Conservation (phyloP, 2,797 vertebrate genomes). For the Tokudaia muenninki region DNA sequence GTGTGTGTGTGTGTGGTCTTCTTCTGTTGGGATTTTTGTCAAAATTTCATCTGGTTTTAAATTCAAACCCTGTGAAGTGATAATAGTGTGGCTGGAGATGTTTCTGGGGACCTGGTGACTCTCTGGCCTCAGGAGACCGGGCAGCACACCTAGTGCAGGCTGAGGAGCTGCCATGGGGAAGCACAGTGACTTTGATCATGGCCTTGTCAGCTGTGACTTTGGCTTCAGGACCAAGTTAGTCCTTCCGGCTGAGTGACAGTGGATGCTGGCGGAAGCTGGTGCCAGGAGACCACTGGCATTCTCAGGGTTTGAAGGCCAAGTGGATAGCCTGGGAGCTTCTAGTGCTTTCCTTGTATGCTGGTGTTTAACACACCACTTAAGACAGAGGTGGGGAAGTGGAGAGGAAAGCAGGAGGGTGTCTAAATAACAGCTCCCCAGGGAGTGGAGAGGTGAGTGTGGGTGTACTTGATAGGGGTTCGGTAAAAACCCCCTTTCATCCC, state of each 20-base stretch:
- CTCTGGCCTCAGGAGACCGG: not conserved
- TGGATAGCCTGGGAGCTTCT: not conserved
- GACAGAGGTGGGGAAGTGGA: not conserved
- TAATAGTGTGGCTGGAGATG: not conserved
- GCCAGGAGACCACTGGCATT: not conserved
- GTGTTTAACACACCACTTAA: not conserved
- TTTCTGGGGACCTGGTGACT: not conserved
- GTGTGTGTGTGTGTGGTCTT: fast-evolving
- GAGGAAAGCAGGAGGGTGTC: not conserved
- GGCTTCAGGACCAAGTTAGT: not conserved
- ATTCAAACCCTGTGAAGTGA: not conserved
- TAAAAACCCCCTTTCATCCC: slow-evolving; percentile 70
- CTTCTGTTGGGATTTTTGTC: not conserved
- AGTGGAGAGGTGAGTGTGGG: not conserved
- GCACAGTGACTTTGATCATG: not conserved
- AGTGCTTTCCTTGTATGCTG: not conserved
- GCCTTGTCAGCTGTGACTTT: not conserved
- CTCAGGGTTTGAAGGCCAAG: not conserved
- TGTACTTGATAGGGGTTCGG: not conserved
- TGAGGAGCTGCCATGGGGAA: not conserved
- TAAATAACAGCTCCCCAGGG: not conserved
- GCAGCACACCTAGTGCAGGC: not conserved
- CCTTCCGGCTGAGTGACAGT: not conserved
- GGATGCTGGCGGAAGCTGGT: not conserved
- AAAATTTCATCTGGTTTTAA: not conserved